Evolutionary conservation across 1,140 invertebrate species (phyloP).

Genomic region (Papilio polytes): DNA sequence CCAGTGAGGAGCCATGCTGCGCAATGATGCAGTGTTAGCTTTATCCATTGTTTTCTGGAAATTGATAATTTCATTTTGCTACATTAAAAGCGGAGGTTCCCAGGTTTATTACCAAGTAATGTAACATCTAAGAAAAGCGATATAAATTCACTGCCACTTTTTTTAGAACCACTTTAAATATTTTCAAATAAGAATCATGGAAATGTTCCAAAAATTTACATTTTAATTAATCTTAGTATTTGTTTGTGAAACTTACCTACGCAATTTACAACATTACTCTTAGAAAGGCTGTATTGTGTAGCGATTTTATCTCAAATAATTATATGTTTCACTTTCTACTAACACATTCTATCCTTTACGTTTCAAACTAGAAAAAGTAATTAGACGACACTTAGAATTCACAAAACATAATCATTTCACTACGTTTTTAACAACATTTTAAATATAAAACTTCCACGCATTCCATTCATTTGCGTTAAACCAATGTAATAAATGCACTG

Average conservation of each 20-base stretch:
- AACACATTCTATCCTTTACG: slow-evolving; percentile 26
- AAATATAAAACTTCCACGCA: neutral
- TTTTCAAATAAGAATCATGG: neutral
- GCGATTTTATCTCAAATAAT: slow-evolving; percentile 33
- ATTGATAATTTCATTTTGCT: neutral
- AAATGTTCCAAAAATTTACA: slow-evolving; percentile 28
- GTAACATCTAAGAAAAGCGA: neutral
- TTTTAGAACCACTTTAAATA: neutral
- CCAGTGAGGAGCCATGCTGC: slow-evolving; percentile 36
- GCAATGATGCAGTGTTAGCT: neutral
- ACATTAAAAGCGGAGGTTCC: neutral
- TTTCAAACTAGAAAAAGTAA: slow-evolving; percentile 11
- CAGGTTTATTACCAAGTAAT: neutral
- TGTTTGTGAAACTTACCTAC: slow-evolving; percentile 28
- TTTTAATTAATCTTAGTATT: slow-evolving; percentile 27
- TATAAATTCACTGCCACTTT: neutral
- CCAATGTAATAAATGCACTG: slow-evolving; percentile 17
- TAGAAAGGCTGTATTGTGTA: slow-evolving; percentile 28
- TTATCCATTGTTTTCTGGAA: slow-evolving; percentile 30
- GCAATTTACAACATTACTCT: slow-evolving; percentile 37
- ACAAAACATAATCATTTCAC: slow-evolving; percentile 16
- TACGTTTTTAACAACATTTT: neutral
- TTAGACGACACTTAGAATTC: slow-evolving; percentile 18
- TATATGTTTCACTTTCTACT: slow-evolving; percentile 31
- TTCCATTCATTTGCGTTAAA: neutral